These are phyloP conservation scores for Sicus ferrugineus DNA, from an alignment of 2,888 invertebrate species.

Conservation along the genomic window DNA sequence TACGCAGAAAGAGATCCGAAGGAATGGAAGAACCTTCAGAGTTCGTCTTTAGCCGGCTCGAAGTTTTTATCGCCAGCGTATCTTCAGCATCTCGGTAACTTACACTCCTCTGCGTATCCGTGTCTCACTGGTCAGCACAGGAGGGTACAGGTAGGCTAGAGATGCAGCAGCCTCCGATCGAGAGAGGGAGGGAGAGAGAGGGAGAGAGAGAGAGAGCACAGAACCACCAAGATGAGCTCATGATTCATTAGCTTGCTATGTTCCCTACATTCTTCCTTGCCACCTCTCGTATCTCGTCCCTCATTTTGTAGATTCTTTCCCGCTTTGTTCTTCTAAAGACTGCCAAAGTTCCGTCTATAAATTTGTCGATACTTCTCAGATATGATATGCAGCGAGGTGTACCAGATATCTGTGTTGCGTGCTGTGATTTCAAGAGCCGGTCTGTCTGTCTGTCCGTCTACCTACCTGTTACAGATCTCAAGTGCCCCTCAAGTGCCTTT, in stretches of 20 bases:
- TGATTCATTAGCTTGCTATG: constrained; percentile 29
- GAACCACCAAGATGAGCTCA: constrained; percentile 22
- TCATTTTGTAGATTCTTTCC: neutral
- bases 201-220: constrained; percentile 9
- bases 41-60: too few relatives aligned
- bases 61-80: neutral
- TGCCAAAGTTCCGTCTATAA: constrained; percentile 45
- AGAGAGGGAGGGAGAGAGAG: constrained; percentile 6
- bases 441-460: constrained; percentile 6
- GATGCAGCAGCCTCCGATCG: neutral
- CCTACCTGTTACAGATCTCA: constrained; percentile 28
- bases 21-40: neutral
- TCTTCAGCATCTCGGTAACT: constrained; percentile 2
- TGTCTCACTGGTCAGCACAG: neutral
- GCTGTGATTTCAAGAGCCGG: neutral
- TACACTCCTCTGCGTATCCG: neutral
- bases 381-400: neutral
- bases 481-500: constrained; percentile 27
- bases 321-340: constrained; percentile 35
- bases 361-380: constrained; percentile 2
- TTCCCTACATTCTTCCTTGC: neutral
- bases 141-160: neutral
- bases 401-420: constrained; percentile 31
- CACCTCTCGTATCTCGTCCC: neutral
- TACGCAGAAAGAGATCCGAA: neutral